Evolutionary conservation across 2,888 invertebrate genomes (phyloP), one percentile per base, ranked within the genome.

Genomic region (Lepidonotus clava): DNA sequence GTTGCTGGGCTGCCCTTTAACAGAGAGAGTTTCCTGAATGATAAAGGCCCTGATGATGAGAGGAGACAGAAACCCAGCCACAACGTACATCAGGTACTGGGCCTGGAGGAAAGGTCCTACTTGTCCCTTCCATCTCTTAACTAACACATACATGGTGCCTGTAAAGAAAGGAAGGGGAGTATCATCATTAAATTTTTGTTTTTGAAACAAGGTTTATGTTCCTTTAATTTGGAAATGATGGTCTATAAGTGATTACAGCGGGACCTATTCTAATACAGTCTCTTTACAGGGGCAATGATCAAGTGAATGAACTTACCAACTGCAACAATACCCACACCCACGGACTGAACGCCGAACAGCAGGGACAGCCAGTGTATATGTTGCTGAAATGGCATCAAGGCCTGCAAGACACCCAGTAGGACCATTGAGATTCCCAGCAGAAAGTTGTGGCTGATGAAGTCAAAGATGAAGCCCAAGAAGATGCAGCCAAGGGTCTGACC

Each of bases 391-490:
- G 53, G 53, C 53, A n/a, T n/a, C n/a, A n/a, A n/a, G n/a, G n/a
- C n/a, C n/a, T n/a, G 32, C 34, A 4, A 76, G 8, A 76, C 28
- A 28, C 83, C 46, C 32, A 40, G 14, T 0, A 51, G 28, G 0
- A 41, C 28, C 28, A 83, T 24, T n/a, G 46, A 41, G 24, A 83
- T 14, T 41, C 41, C 40, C 11, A 83, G 8, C 14, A 83, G 8
- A 18, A 83, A 24, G 83, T 83, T 46, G 32, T 83, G 83, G 51
- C 46, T 38, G 51, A 83, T 21, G 83, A n/a, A 28, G 34, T 83
- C 28, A 46, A 28, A 83, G 28, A 83, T 14, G n/a, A 28, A 32
- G 46, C 46, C 46, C 40, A 83, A 18, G 28, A 46, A 21, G 24
- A 83, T 4, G 14, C 46, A 41, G 28, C 24, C 8, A 41, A 41